Conservation (phyloP, 2,888 invertebrate genomes). For the Pasiphila rectangulata region DNA sequence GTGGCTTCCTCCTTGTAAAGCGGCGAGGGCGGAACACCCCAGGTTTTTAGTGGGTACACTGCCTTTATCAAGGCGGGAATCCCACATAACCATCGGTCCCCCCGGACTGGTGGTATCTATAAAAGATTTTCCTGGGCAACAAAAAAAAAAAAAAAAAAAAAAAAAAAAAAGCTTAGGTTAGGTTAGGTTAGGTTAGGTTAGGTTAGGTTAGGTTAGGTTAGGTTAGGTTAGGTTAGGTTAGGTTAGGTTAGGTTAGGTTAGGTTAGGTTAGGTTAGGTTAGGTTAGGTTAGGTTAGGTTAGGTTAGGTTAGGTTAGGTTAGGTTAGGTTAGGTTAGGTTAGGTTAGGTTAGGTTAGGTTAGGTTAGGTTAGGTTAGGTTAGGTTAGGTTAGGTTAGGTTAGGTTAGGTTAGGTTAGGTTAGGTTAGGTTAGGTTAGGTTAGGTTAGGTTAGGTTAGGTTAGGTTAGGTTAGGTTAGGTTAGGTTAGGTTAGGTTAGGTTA, state of each 20-base stretch:
- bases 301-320: constrained; percentile 20
- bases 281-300: constrained; percentile 16
- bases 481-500: constrained; percentile 1
- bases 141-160: too few relatives aligned
- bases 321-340: constrained; percentile 15
- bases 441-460: neutral
- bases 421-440: constrained; percentile 4
- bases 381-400: constrained; percentile 20
- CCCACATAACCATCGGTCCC: too few relatives aligned
- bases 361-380: constrained; percentile 19
- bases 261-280: constrained; percentile 3
- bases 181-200: constrained; percentile 27
- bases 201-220: constrained; percentile 25
- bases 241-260: constrained; percentile 11
- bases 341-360: constrained; percentile 5
- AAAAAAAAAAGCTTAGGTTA: too few relatives aligned
- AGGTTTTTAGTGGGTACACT: too few relatives aligned
- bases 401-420: constrained; percentile 14
- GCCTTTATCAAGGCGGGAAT: too few relatives aligned
- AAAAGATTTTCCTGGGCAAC: too few relatives aligned
- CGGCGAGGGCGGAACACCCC: too few relatives aligned
- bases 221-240: constrained; percentile 23
- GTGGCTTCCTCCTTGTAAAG: too few relatives aligned
- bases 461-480: neutral
- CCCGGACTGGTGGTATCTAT: too few relatives aligned